phyloP scores from a whole-genome alignment of 2,888 invertebrate species.

The Archips crataeganus region DNA sequence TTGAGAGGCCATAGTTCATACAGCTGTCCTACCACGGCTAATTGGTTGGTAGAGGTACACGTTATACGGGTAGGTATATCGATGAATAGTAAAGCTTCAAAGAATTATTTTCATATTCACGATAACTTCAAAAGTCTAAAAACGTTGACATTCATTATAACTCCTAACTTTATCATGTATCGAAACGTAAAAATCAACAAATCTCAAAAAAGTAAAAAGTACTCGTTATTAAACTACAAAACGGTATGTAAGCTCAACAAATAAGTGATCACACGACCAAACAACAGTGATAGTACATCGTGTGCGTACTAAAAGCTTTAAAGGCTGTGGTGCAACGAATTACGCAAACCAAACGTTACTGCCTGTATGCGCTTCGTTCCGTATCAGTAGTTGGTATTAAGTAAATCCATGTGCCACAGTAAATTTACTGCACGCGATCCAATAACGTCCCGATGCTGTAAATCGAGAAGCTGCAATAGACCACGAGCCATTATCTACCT shows the following conservation, averaged over 20 bases:
- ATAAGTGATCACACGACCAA: background rate
- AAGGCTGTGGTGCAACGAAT: constrained; percentile 5
- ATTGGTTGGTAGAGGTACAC: too few species aligned
- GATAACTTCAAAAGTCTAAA: too few species aligned
- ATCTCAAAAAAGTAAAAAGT: background rate
- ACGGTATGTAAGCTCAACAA: background rate
- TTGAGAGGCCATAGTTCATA: too few species aligned
- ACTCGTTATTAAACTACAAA: background rate
- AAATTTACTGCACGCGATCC: constrained; percentile 38
- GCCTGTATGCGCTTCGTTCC: constrained; percentile 12
- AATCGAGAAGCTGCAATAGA: constrained; percentile 16
- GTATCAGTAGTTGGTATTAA: constrained; percentile 17
- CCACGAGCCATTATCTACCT: constrained; percentile 23
- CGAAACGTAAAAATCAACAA: too few species aligned
- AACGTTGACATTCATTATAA: too few species aligned
- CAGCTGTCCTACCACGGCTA: too few species aligned
- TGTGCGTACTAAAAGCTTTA: background rate
- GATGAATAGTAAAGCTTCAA: too few species aligned
- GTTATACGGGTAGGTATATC: too few species aligned
- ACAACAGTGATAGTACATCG: background rate
- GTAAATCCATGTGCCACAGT: constrained; percentile 35
- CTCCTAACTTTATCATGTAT: too few species aligned
- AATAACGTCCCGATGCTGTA: constrained; percentile 34
- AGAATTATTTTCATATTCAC: too few species aligned
- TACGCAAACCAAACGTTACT: constrained; percentile 28